Evolutionary conservation across 2,797 vertebrate species (phyloP).

Genomic region (Sarcoramphus papa): DNA sequence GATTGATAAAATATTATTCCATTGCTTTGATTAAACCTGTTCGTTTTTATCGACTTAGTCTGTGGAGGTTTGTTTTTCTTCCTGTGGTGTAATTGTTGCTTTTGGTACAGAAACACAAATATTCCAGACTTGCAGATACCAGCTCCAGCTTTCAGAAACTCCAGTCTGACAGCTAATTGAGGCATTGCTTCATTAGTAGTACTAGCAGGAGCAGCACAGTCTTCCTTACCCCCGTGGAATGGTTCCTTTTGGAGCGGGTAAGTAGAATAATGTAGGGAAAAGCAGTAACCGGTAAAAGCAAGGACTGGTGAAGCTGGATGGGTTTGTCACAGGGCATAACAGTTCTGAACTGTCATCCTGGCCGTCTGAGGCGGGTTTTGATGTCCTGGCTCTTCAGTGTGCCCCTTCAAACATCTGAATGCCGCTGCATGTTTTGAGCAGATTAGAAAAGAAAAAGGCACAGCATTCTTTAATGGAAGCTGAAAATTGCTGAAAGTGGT

Average conservation of each 20-base stretch:
- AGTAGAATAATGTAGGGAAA: background rate
- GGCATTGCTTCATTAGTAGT: background rate
- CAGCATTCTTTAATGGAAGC: background rate
- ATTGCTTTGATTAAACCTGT: background rate
- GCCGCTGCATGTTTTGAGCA: background rate
- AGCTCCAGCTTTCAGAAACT: background rate
- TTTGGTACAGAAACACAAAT: background rate
- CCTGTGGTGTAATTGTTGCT: background rate
- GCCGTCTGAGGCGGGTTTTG: background rate
- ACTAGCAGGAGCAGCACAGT: background rate
- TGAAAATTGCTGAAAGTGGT: background rate
- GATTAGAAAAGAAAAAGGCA: background rate
- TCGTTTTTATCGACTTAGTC: background rate
- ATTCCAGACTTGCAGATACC: background rate
- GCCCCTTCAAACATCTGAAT: background rate
- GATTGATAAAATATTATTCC: background rate
- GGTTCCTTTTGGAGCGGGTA: background rate
- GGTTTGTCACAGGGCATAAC: background rate
- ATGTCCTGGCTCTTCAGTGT: background rate
- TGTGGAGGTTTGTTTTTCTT: background rate
- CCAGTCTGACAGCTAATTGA: background rate
- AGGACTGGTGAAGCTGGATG: background rate
- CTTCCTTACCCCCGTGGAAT: accelerated
- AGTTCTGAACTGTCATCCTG: background rate
- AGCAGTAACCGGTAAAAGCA: background rate